These are phyloP conservation scores for Leucoraja ocellata DNA, from an alignment of 2,797 vertebrate genomes.

Conservation along the genomic window DNA sequence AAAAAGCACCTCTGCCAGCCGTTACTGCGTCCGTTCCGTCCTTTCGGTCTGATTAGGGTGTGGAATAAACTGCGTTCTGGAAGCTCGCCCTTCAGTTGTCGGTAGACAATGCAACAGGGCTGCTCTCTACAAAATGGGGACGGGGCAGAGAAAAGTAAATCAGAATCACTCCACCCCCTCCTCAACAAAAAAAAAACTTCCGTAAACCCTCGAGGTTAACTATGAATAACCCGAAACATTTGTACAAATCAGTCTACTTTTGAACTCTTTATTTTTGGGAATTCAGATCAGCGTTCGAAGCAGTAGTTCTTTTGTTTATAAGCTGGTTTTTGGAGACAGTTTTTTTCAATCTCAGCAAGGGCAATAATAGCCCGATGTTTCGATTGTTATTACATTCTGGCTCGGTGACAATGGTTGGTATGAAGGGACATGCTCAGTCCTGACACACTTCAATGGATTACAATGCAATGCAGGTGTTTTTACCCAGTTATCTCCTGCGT, in stretches of 20 bases:
- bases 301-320: background rate
- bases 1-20: background rate
- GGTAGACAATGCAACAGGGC: background rate
- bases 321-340: background rate
- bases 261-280: background rate
- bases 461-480: constrained; percentile 32
- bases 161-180: background rate
- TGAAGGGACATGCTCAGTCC: constrained; percentile 43
- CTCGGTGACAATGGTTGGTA: constrained; percentile 59
- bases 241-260: background rate
- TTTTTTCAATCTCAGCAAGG: constrained; percentile 46
- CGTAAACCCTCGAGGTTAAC: background rate
- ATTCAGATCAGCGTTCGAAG: background rate
- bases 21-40: no score
- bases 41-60: no score
- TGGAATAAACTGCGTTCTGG: background rate
- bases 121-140: background rate
- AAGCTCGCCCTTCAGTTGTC: no score
- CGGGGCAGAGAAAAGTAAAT: background rate
- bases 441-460: constrained; percentile 23
- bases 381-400: constrained; percentile 47
- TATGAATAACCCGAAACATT: background rate
- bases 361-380: constrained; percentile 50
- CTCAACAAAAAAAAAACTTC: background rate
- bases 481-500: constrained; percentile 60